Base-by-base conservation (phyloP, 1,140 invertebrate genomes). In the Drosophila novamexicana region DNA sequence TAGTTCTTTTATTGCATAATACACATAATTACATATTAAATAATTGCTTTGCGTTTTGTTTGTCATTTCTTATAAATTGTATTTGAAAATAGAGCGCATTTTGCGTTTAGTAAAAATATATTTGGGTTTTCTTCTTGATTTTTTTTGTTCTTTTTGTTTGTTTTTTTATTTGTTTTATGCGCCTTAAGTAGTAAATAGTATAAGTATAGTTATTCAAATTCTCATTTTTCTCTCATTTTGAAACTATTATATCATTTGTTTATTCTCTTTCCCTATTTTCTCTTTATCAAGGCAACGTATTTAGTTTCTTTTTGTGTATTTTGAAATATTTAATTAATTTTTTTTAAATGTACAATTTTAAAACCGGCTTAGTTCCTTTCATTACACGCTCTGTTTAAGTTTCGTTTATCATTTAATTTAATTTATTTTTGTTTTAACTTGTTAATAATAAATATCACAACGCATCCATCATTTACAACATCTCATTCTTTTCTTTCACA, bases 381-480 rank as follows among this genome's bases (percentile, higher is more conserved):
- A 90, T 84, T 89, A 90, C 34, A 77, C 84, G 62, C 63, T 85
- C 63, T 62, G 62, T 70, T 78, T 66, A 77, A 64, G 71, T 68
- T 66, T 65, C 32, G 12, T 68, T 77, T 77, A 45, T 52, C 66
- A 68, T 64, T 63, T 76, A 64, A 66, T 67, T 67, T 63, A 49
- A 50, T 75, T 68, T 69, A 56, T 72, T 68, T 83, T 64, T 78
- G 62, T 67, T 77, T 84, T 53, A 68, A 62, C 52, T 70, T 70
- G 53, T 81, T 81, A 75, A 91, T 91, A 89, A 89, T 89, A 91
- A 91, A 91, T 91, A 91, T 91, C 89, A 91, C 89, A 91, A 91
- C 89, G 84, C 89, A 91, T 91, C 82, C 81, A 70, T 77, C 71
- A 65, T 65, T 42, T 71, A 67, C 64, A 57, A 67, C 64, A 62